Percentiles rank a stretch among this genome's conserved stretches.
Evolutionary conservation across 2,797 vertebrate species (phyloP).

Genomic region (Vireo griseus): DNA sequence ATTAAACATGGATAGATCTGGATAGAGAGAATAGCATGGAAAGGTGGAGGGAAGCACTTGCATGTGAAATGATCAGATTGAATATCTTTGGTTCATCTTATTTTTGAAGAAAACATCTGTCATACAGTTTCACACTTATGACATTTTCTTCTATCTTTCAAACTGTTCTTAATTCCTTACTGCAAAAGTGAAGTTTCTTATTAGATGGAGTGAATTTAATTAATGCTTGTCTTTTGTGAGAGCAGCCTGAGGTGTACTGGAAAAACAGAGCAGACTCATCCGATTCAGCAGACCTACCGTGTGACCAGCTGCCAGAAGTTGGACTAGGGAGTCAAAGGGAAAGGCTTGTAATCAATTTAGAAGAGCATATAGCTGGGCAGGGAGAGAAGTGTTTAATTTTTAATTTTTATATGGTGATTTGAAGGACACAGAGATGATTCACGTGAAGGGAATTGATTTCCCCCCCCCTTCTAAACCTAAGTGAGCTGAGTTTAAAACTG

Average conservation of each 20-base stretch:
- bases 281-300: not conserved
- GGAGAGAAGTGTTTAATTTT: not conserved
- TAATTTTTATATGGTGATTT: not conserved
- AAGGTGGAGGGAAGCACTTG: not conserved
- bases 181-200: not conserved
- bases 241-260: not conserved
- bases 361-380: not conserved
- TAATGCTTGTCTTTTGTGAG: not conserved
- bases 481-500: conserved; percentile 11
- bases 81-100: not conserved
- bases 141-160: not conserved
- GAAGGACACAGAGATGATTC: not conserved
- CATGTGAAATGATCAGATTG: not conserved
- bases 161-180: not conserved
- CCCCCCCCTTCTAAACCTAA: not conserved
- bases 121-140: not conserved
- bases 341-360: not conserved
- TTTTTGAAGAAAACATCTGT: not conserved
- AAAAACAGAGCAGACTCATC: not conserved
- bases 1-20: not conserved
- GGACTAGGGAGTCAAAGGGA: not conserved
- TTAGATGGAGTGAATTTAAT: not conserved
- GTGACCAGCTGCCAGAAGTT: conserved; percentile 19
- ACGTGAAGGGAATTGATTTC: not conserved
- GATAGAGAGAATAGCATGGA: not conserved